Percentiles rank a stretch among this genome's conserved stretches.
phyloP scores from a whole-genome alignment of 1,140 invertebrate species.

The Macrotrachela quadricornifera region DNA sequence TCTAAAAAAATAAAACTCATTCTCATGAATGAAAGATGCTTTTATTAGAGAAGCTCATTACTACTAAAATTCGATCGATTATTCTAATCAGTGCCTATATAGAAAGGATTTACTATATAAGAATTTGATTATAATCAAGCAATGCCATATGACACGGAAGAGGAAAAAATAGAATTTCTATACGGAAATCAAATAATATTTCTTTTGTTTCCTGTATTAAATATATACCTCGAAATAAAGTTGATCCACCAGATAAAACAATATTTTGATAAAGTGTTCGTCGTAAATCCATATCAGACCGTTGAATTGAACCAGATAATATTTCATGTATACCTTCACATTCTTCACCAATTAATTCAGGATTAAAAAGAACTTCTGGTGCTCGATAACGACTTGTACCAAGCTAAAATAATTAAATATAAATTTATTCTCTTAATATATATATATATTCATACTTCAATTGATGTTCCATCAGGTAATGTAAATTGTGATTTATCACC shows the following conservation, averaged over 20 bases:
- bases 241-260: slow-evolving; percentile 89
- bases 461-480: slow-evolving; percentile 1
- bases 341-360: slow-evolving; percentile 90
- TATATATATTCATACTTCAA: slow-evolving; percentile 2
- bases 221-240: slow-evolving; percentile 46
- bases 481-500: slow-evolving; percentile 4
- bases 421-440: slow-evolving; percentile 7
- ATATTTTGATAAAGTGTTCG: slow-evolving; percentile 94
- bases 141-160: too few relatives aligned
- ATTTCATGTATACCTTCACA: slow-evolving; percentile 94
- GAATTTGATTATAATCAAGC: too few relatives aligned
- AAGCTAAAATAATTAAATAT: slow-evolving; percentile 38
- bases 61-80: too few relatives aligned
- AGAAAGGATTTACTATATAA: too few relatives aligned
- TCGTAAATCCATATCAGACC: slow-evolving; percentile 89
- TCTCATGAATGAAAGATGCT: too few relatives aligned
- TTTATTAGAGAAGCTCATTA: too few relatives aligned
- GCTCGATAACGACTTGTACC: slow-evolving; percentile 79
- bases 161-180: too few relatives aligned
- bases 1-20: too few relatives aligned
- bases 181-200: too few relatives aligned
- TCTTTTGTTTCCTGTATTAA: too few relatives aligned
- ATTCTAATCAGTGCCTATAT: too few relatives aligned
- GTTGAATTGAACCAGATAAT: slow-evolving; percentile 40
- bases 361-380: slow-evolving; percentile 87